A percentile compares a stretch with the other conserved stretches of the same genome.
Evolutionary conservation across 2,797 vertebrate genomes (phyloP).

Genomic region (Melanotaenia nigrans): DNA sequence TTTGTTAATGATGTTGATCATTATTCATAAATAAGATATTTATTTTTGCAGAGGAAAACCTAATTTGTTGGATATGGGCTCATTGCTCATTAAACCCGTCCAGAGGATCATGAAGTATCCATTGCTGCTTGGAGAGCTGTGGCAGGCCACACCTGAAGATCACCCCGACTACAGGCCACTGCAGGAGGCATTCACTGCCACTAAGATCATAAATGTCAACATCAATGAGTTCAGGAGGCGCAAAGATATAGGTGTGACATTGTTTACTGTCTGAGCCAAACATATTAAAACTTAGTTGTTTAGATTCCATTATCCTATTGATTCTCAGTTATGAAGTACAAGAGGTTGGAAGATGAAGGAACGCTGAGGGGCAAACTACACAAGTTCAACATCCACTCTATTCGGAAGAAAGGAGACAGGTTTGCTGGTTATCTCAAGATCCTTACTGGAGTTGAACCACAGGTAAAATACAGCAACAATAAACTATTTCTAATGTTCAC

Average conservation of each 20-base stretch:
- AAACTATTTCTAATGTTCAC: not conserved
- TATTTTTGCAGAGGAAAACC: slow-evolving; percentile 87
- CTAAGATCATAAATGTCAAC: slow-evolving; percentile 91
- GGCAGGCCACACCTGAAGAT: slow-evolving; percentile 90
- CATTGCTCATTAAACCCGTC: slow-evolving; percentile 95
- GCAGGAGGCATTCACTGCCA: slow-evolving; percentile 86
- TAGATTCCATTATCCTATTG: not conserved
- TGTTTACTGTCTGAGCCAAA: not conserved
- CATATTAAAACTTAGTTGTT: not conserved
- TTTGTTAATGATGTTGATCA: not conserved
- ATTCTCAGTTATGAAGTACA: slow-evolving; percentile 93
- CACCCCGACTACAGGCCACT: slow-evolving; percentile 87
- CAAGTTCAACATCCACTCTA: slow-evolving; percentile 95
- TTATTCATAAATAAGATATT: not conserved
- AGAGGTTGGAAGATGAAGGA: slow-evolving; percentile 91
- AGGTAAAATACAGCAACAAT: slow-evolving; percentile 80
- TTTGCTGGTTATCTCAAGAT: slow-evolving; percentile 95
- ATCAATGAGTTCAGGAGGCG: slow-evolving; percentile 97
- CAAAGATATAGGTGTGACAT: slow-evolving; percentile 92
- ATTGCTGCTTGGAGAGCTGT: slow-evolving; percentile 89
- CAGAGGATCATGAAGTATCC: slow-evolving; percentile 98
- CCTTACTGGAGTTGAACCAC: slow-evolving; percentile 91
- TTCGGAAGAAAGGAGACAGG: slow-evolving; percentile 96
- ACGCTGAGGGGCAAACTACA: slow-evolving; percentile 92
- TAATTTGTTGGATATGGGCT: slow-evolving; percentile 93